Percentiles rank a stretch among this genome's conserved stretches.
Evolutionary conservation across 2,888 invertebrate genomes (phyloP).

Genomic region (Cyaniris semiargus): DNA sequence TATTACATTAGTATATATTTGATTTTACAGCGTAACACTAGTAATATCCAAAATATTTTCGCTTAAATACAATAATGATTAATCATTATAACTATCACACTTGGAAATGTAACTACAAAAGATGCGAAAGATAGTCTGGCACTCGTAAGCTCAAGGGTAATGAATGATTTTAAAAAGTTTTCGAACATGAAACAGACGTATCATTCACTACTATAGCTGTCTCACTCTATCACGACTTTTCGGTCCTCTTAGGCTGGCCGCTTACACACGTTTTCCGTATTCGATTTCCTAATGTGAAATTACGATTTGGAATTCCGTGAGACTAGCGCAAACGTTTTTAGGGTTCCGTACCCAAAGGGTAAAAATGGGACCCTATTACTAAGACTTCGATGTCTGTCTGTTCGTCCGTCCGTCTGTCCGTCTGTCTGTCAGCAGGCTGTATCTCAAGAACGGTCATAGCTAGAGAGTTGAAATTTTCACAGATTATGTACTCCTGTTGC

Average conservation of each 20-base stretch:
- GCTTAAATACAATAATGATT: slow-evolving; percentile 67
- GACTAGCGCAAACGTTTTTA: too few relatives aligned
- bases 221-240: slow-evolving; percentile 10
- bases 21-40: slow-evolving; percentile 71
- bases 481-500: too few relatives aligned
- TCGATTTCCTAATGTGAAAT: too few relatives aligned
- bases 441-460: too few relatives aligned
- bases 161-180: slow-evolving; percentile 19
- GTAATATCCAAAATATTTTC: slow-evolving; percentile 72
- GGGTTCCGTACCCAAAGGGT: too few relatives aligned
- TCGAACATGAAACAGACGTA: not conserved
- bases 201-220: slow-evolving; percentile 11
- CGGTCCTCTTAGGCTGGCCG: not conserved
- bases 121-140: slow-evolving; percentile 35
- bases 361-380: too few relatives aligned
- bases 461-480: too few relatives aligned
- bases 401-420: too few relatives aligned
- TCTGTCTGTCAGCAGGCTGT: too few relatives aligned
- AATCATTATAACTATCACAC: slow-evolving; percentile 40
- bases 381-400: too few relatives aligned
- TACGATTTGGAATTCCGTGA: too few relatives aligned
- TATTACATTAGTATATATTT: slow-evolving; percentile 39
- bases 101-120: slow-evolving; percentile 37
- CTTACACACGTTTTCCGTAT: too few relatives aligned
- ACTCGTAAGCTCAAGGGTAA: slow-evolving; percentile 38